phyloP scores from a whole-genome alignment of 2,113 vertebrate genomes.

The Prunella fulvescens region DNA sequence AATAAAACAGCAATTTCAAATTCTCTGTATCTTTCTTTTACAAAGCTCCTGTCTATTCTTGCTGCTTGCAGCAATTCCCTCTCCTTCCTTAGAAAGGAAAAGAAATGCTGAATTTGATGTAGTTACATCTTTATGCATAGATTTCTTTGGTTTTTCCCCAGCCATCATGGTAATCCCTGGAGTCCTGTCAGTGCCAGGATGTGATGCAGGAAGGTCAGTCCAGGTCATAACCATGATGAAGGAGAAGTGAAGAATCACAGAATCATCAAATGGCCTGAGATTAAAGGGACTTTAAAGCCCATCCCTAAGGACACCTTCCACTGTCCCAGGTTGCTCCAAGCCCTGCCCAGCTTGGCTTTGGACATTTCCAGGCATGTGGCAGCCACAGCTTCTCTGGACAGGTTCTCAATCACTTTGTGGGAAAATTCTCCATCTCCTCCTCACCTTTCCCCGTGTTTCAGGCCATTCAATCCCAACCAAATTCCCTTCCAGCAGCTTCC shows the following conservation, averaged over 20 bases:
- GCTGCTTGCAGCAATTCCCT: too few relatives aligned
- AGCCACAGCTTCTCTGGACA: neutral
- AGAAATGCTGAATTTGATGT: neutral
- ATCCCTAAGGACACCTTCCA: neutral
- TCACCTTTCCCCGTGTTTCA: neutral
- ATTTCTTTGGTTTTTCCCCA: neutral
- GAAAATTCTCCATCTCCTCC: neutral
- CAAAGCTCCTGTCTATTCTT: too few relatives aligned
- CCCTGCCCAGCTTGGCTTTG: neutral
- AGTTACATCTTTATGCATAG: neutral
- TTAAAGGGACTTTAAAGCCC: neutral
- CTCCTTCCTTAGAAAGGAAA: too few relatives aligned
- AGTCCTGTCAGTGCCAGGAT: neutral
- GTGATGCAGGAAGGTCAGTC: neutral
- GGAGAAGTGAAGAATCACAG: neutral
- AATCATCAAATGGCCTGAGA: neutral
- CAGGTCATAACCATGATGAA: neutral
- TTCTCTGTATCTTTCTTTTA: too few relatives aligned
- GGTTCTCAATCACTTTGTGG: neutral
- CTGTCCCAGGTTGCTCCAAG: neutral
- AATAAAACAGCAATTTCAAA: too few relatives aligned
- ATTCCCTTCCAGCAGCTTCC: neutral
- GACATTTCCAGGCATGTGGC: neutral
- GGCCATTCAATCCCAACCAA: neutral
- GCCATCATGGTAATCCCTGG: neutral